Percentiles rank a stretch among this genome's conserved stretches.
These are phyloP conservation scores for Clarias fuscus DNA, from an alignment of 2,797 vertebrate species.

Conservation along the genomic window DNA sequence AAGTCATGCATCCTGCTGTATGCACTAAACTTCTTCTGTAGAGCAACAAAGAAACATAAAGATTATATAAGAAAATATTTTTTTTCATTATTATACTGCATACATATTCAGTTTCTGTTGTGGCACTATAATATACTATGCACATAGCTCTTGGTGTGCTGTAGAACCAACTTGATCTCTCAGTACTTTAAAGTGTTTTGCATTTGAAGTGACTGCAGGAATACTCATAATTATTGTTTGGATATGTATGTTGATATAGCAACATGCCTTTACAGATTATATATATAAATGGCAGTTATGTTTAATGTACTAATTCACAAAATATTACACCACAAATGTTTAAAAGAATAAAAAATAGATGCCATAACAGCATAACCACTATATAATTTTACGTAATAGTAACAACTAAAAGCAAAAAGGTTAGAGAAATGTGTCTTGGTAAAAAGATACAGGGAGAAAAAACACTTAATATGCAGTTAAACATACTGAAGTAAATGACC, in stretches of 20 bases:
- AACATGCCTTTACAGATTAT: neutral
- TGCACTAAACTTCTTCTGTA: conserved; percentile 83
- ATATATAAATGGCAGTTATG: neutral
- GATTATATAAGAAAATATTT: conserved; percentile 14
- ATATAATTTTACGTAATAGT: neutral
- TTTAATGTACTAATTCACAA: neutral
- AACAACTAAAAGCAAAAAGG: neutral
- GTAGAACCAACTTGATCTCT: too few relatives aligned
- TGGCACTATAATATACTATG: neutral
- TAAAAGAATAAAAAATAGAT: neutral
- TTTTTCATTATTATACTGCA: conserved; percentile 19
- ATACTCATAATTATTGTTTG: neutral
- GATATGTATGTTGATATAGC: neutral
- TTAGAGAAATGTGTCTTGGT: neutral
- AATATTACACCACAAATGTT: neutral
- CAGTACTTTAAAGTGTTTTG: conserved; percentile 18
- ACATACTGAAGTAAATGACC: conserved; percentile 41
- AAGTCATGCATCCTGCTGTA: conserved; percentile 96
- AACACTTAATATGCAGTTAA: neutral
- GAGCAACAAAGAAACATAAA: conserved; percentile 21
- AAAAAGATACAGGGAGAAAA: neutral
- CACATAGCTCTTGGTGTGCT: neutral
- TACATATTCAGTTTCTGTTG: conserved; percentile 24
- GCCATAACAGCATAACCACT: neutral
- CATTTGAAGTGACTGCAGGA: neutral